Base-by-base conservation (phyloP, 2,888 invertebrate species). In the Sylvicola fuscatus region DNA sequence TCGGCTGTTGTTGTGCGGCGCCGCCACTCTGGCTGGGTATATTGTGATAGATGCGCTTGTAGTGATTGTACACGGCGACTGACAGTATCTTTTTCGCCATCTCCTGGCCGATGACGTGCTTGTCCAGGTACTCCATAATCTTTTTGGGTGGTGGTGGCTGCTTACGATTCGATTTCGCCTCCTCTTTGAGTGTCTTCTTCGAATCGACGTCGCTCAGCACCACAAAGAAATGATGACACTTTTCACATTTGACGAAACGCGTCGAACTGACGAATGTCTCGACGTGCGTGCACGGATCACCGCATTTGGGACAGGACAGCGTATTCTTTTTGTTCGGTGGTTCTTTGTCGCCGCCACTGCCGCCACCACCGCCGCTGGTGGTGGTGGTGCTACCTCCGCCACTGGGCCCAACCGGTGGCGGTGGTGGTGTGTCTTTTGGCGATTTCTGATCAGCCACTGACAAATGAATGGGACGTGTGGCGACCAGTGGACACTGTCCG, bases 21-120 rank as follows among this genome's bases (percentile, higher is more conserved):
- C 31, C 31, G 7, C 3, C 14, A 29, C 12, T 5, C 46, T 43
- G 30, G 4, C 33, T 36, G 50, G 74, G 77, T 40, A 84, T 68
- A 61, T 95, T 95, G 59, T 95, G 90, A 58, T 84, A 86, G 51
- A 98, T 89, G 48, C 97, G 68, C 63, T 97, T 95, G 61, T 97
- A 98, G 57, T 98, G 98, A 62, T 97, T 95, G 64, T 98, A 98
- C 1, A 98, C 97, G 10, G 97, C 95, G 27, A 97, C 97, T 1
- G 95, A 80, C 27, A 98, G 64, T 28, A 95, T 93, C 62, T 95
- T 95, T 62, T 98, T 98, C 2, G 97, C 97, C 56, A 81, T 74
- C 44, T 93, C 87, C 59, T 98, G 97, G 0, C 97, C 98, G 14
- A 99, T 80, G 11, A 98, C 97, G 62, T 93, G 92, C 50, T 82